Evolutionary conservation across 2,113 vertebrate species (phyloP).

Genomic region (Corythaixoides concolor): DNA sequence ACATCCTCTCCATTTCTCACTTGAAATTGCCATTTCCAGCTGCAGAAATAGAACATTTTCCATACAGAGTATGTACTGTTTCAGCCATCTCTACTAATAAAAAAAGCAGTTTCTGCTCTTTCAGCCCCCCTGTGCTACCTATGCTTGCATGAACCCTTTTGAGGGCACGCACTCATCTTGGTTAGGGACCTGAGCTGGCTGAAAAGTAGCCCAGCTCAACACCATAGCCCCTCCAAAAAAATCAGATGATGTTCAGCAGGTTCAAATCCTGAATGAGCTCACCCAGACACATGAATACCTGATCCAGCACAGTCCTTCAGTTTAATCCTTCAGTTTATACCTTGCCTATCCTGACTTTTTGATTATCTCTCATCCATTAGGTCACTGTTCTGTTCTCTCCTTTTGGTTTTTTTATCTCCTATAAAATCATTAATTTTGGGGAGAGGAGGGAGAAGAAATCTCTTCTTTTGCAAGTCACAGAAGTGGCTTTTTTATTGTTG

Average conservation of each 20-base stretch:
- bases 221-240: not conserved
- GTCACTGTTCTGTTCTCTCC: not conserved
- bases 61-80: not conserved
- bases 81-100: not conserved
- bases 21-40: not conserved
- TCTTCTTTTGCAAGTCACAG: not conserved
- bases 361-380: not conserved
- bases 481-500: not conserved
- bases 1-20: not conserved
- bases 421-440: not conserved
- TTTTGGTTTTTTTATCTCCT: not conserved
- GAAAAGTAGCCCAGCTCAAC: not conserved
- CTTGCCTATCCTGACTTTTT: not conserved
- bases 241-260: accelerated
- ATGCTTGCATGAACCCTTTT: not conserved
- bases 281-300: not conserved
- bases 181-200: not conserved
- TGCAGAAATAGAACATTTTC: not conserved
- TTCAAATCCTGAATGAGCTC: not conserved
- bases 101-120: not conserved
- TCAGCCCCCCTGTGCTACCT: not conserved
- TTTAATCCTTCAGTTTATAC: not conserved
- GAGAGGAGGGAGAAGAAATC: not conserved
- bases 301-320: not conserved
- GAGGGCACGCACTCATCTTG: not conserved